Evolutionary conservation across 2,113 vertebrate species (phyloP), one percentile per base, ranked within the genome.

Genomic region (Lota lota): DNA sequence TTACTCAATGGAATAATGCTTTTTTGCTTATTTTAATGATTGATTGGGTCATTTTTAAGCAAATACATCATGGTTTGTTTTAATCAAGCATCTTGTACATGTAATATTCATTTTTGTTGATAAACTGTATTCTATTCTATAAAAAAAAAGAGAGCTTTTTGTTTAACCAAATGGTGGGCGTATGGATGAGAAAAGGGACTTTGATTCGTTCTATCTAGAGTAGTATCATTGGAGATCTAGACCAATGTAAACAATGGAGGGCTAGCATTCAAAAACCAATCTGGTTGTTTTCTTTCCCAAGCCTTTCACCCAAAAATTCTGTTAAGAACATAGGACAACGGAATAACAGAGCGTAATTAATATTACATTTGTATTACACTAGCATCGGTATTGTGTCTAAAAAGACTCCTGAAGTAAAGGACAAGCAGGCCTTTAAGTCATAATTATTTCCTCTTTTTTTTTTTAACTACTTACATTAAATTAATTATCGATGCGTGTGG

Each of bases 131-230:
- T 73, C 85, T 88, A 86, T 84, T 82, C 85, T 79, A 77, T 83
- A 77, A 78, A 84, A 65, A 69, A 83, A 69, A 64, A 78, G 83
- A 80, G 77, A 47, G 76, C 78, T 87, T 84, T 84, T 67, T 85
- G 81, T 88, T 87, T 76, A 84, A 89, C 84, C 84, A 88, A 90
- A 90, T 63, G 83, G 78, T 77, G 80, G 88, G 83, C 81, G 69
- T 87, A 88, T 67, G 88, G 88, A 88, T 92, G 86, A 86, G 76
- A 86, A 79, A 91, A 90, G 89, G 90, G 90, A 91, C 75, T 57
- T 87, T 68, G 67, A 63, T 58, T 61, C 69, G 68, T 87, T 79
- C 47, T 76, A 77, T 6, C 18, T 85, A 85, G 50, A 88, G 84
- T 21, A 28, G 22, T 78, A 78, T 62, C 53, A 18, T 56, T 17